Evolutionary conservation across 2,113 vertebrate genomes (phyloP), one percentile per base, ranked within the genome.

Genomic region (Zapus hudsonius): DNA sequence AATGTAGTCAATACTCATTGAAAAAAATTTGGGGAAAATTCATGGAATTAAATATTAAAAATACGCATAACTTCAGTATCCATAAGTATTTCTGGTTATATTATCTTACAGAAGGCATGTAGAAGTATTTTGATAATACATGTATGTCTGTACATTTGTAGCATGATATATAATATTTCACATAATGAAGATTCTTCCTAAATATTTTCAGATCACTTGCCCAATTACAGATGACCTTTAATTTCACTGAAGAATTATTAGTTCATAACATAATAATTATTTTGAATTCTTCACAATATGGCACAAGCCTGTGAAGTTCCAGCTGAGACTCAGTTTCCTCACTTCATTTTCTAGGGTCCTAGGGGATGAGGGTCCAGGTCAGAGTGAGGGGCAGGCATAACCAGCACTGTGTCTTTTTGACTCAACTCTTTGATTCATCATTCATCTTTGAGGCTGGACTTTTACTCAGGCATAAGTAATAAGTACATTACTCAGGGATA

Each of bases 401-500:
- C 10, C 16, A 73, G 20, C 25, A 42, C 44, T 63, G n/a, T n/a
- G n/a, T 73, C 36, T 13, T 52, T 29, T 75, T 63, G 80, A 17
- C 38, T 72, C 19, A 31, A 17, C 25, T 83, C 4, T 63, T 17
- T 36, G 27, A 13, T 75, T 94, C 23, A 42, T 70, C 22, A n/a
- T n/a, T n/a, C n/a, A n/a, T 87, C 55, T 87, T 31, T 80, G n/a
- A n/a, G 64, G 31, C 57, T 57, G 57, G 33, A 85, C n/a, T 91
- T 72, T 47, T 72, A 40, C 27, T 9, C 7, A 74, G n/a, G 8
- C 20, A 27, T 40, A 87, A 72, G 47, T 40, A 64, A 6, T 13
- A 11, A 73, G 31, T 88, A 23, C 20, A 42, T 64, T 20, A 17
- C 19, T 92, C 36, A 25, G n/a, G 17, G 6, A 36, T 61, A 33